Percentiles rank a stretch among this genome's conserved stretches.
These are phyloP conservation scores for Choristoneura fumiferana DNA, from an alignment of 1,140 invertebrate genomes.

Conservation along the genomic window DNA sequence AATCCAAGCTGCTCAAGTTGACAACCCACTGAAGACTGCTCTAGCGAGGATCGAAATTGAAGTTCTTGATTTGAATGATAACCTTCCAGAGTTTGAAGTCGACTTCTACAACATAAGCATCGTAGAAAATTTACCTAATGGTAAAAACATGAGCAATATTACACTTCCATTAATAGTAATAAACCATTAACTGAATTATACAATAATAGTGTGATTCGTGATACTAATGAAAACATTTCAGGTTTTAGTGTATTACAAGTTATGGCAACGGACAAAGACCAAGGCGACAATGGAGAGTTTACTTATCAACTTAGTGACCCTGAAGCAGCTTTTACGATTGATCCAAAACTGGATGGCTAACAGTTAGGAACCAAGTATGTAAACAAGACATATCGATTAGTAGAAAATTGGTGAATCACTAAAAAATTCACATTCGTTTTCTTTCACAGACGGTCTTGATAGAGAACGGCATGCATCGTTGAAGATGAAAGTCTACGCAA, in stretches of 20 bases:
- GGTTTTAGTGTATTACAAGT: slow-evolving; percentile 90
- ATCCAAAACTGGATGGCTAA: slow-evolving; percentile 90
- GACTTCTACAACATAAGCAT: slow-evolving; percentile 95
- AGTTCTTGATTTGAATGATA: slow-evolving; percentile 90
- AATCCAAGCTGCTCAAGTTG: slow-evolving; percentile 87
- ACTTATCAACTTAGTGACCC: slow-evolving; percentile 87
- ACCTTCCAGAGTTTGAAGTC: slow-evolving; percentile 90
- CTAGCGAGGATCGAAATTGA: slow-evolving; percentile 87
- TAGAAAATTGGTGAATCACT: too few relatives aligned
- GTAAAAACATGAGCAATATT: slow-evolving; percentile 60
- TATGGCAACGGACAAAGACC: slow-evolving; percentile 87
- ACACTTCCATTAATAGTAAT: too few relatives aligned
- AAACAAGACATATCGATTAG: too few relatives aligned
- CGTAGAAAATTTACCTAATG: slow-evolving; percentile 93
- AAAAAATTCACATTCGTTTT: slow-evolving; percentile 19
- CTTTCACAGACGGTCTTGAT: slow-evolving; percentile 85
- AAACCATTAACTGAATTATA: too few relatives aligned
- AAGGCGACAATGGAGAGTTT: slow-evolving; percentile 91
- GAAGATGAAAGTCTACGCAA: slow-evolving; percentile 85
- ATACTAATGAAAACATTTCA: slow-evolving; percentile 52
- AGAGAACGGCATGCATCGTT: slow-evolving; percentile 85
- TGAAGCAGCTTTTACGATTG: slow-evolving; percentile 88
- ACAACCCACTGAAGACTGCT: slow-evolving; percentile 87
- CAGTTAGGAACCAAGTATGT: slow-evolving; percentile 84
- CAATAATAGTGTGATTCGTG: too few relatives aligned